Evolutionary conservation across 2,113 vertebrate species (phyloP).

Genomic region (Pluvianellus socialis): DNA sequence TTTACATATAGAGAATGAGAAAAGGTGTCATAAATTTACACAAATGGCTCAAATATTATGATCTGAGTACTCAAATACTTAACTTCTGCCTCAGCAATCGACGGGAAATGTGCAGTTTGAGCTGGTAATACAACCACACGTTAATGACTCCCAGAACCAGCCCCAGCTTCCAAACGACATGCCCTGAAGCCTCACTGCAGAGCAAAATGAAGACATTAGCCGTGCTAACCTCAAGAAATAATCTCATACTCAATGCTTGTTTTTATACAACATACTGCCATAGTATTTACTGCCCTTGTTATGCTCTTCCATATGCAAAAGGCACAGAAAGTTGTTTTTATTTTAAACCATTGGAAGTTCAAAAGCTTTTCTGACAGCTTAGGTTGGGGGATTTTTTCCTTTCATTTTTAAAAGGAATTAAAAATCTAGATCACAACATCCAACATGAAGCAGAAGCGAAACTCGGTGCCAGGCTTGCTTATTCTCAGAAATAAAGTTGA

Average conservation of each 20-base stretch:
- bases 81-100: not conserved
- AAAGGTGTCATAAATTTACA: not conserved
- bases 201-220: not conserved
- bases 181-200: not conserved
- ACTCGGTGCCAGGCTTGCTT: not conserved
- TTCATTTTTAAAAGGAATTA: not conserved
- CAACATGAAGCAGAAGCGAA: not conserved
- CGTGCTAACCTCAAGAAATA: not conserved
- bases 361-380: not conserved
- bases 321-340: not conserved
- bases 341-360: not conserved
- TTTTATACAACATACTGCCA: not conserved
- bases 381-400: not conserved
- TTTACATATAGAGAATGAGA: not conserved
- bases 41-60: not conserved
- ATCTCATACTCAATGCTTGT: not conserved
- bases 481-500: not conserved
- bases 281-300: not conserved
- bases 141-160: not conserved
- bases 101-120: not conserved
- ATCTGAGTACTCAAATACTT: not conserved
- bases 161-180: fast-evolving
- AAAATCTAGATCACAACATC: not conserved
- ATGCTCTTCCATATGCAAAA: not conserved
- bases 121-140: not conserved